phyloP scores from a whole-genome alignment of 2,797 vertebrate species.

The Kryptolebias ocellatus region DNA sequence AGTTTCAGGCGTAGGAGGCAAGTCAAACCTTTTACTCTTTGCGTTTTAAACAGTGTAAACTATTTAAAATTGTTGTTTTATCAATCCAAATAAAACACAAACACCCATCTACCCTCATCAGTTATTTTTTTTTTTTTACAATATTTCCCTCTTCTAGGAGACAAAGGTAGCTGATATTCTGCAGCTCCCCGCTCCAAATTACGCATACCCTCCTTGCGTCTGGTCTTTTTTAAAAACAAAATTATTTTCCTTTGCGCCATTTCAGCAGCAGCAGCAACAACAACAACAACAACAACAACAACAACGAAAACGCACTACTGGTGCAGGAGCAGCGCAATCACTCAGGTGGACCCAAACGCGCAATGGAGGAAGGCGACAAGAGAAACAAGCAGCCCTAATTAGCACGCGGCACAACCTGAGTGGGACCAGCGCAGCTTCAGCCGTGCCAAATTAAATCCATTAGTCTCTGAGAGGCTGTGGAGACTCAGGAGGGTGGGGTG shows the following conservation, averaged over 20 bases:
- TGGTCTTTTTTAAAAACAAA: too few relatives aligned
- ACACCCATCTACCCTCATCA: too few relatives aligned
- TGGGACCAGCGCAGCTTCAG: constrained; percentile 61
- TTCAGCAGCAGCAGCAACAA: not conserved
- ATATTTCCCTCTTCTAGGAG: too few relatives aligned
- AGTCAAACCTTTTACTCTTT: too few relatives aligned
- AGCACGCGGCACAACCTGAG: constrained; percentile 47
- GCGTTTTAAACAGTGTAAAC: too few relatives aligned
- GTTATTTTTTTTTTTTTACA: too few relatives aligned
- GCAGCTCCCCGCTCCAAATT: too few relatives aligned
- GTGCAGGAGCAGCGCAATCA: constrained; percentile 26
- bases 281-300: too few relatives aligned
- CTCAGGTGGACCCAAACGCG: constrained; percentile 41
- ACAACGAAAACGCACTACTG: constrained; percentile 14
- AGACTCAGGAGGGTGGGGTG: constrained; percentile 25
- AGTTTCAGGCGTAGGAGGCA: not conserved
- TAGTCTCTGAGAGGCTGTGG: constrained; percentile 58
- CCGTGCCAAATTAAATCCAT: constrained; percentile 71
- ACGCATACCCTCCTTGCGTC: too few relatives aligned
- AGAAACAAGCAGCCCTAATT: constrained; percentile 70
- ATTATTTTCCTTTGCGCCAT: not conserved
- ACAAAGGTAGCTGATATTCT: too few relatives aligned
- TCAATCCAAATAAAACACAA: too few relatives aligned
- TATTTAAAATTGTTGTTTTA: too few relatives aligned
- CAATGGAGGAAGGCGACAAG: constrained; percentile 51